These are phyloP conservation scores for Galerucella pusilla DNA, from an alignment of 2,888 invertebrate species.

Conservation along the genomic window DNA sequence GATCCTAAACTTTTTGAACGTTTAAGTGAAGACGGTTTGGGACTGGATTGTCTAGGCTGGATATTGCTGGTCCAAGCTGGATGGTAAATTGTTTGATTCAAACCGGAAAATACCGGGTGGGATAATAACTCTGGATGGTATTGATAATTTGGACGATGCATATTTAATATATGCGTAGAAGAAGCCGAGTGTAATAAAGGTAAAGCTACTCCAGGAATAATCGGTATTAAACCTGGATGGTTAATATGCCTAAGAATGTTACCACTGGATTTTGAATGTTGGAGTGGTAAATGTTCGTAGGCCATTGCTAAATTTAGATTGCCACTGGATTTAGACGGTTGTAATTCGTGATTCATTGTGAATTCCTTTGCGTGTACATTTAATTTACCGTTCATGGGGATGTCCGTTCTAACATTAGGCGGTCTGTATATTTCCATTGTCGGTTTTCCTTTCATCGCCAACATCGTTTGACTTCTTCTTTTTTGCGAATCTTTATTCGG, in stretches of 20 bases:
- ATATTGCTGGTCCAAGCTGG: slow-evolving; percentile 47
- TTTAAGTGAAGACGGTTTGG: slow-evolving; percentile 66
- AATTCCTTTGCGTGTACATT: slow-evolving; percentile 93
- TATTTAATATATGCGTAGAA: slow-evolving; percentile 72
- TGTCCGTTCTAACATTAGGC: slow-evolving; percentile 70
- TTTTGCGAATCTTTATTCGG: slow-evolving; percentile 69
- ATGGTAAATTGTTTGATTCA: slow-evolving; percentile 52
- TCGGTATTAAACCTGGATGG: slow-evolving; percentile 56
- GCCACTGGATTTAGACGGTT: slow-evolving; percentile 62
- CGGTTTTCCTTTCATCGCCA: slow-evolving; percentile 78
- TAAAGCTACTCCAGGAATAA: slow-evolving; percentile 54
- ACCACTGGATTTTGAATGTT: slow-evolving; percentile 69
- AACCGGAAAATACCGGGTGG: slow-evolving; percentile 66
- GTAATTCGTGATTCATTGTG: slow-evolving; percentile 78
- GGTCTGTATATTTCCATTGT: slow-evolving; percentile 90
- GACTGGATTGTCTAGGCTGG: slow-evolving; percentile 58
- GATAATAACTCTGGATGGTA: slow-evolving; percentile 57
- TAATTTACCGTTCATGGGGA: slow-evolving; percentile 68
- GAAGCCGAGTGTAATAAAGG: slow-evolving; percentile 71
- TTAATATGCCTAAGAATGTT: slow-evolving; percentile 75
- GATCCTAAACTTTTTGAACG: slow-evolving; percentile 86
- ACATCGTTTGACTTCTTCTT: slow-evolving; percentile 79
- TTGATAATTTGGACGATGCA: slow-evolving; percentile 72
- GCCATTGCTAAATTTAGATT: slow-evolving; percentile 58
- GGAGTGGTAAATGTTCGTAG: slow-evolving; percentile 59